Conservation (phyloP, 2,113 vertebrate genomes). For the Eira barbara region DNA sequence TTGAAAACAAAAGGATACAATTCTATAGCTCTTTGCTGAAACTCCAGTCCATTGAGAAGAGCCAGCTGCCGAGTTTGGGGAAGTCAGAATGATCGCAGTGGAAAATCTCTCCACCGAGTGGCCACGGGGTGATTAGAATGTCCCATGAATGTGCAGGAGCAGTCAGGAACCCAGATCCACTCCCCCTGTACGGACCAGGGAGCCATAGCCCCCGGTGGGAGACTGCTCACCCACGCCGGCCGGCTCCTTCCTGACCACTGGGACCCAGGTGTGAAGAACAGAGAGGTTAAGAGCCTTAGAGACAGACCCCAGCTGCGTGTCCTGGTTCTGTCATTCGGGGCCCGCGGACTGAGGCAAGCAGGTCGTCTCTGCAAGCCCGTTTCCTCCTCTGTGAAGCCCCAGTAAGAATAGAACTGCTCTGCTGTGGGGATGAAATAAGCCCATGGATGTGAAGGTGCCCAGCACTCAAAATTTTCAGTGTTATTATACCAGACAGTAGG, state of each 20-base stretch:
- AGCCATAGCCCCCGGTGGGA: accelerated
- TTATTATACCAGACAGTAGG: constrained; percentile 22
- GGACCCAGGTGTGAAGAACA: background rate
- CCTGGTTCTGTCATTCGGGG: background rate
- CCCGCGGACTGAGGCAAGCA: background rate
- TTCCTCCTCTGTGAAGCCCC: background rate
- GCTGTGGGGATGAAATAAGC: background rate
- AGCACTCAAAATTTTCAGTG: background rate
- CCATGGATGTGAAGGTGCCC: background rate
- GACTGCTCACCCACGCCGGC: background rate
- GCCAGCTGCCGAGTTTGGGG: background rate
- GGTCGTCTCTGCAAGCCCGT: background rate
- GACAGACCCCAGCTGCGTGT: background rate
- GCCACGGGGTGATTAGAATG: background rate
- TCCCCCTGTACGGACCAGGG: background rate
- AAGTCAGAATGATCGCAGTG: background rate
- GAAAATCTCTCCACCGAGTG: background rate
- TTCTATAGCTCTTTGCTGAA: background rate
- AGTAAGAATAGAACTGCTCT: background rate
- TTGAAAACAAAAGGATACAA: background rate
- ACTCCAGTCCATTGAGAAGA: background rate
- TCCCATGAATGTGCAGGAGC: background rate
- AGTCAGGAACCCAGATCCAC: background rate
- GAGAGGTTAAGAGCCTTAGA: background rate
- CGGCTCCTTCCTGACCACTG: background rate